Conservation (phyloP, 2,888 invertebrate species). For the Mesodorylaimus sp. region DNA sequence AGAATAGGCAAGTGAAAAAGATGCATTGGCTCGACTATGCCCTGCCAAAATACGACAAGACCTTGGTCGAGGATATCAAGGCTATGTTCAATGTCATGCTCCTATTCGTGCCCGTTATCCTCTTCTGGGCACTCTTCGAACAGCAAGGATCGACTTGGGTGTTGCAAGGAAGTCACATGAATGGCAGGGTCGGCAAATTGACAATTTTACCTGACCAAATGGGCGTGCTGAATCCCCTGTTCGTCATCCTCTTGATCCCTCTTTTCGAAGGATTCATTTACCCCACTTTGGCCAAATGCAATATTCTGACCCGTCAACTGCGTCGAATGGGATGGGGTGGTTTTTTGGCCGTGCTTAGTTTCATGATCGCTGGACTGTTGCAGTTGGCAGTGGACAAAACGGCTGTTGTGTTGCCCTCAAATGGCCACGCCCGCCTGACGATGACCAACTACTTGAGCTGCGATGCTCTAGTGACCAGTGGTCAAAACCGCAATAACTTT, state of each 20-base stretch:
- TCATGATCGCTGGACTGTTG: conserved; percentile 59
- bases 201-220: conserved; percentile 61
- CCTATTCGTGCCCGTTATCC: conserved; percentile 35
- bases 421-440: not conserved
- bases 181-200: conserved; percentile 28
- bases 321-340: conserved; percentile 74
- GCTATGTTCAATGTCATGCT: conserved; percentile 29
- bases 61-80: conserved; percentile 31
- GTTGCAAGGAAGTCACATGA: conserved; percentile 23
- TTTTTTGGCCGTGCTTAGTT: conserved; percentile 59
- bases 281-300: conserved; percentile 29
- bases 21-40: not conserved
- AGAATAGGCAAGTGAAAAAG: not conserved
- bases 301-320: conserved; percentile 47
- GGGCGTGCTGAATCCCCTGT: conserved; percentile 48
- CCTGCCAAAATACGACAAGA: conserved; percentile 39
- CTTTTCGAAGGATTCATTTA: conserved; percentile 35
- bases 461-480: too few species aligned
- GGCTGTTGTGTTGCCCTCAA: not conserved
- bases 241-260: conserved; percentile 36
- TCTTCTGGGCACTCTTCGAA: conserved; percentile 39
- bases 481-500: too few species aligned
- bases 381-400: conserved; percentile 35
- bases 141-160: conserved; percentile 29
- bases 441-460: too few species aligned